A percentile compares a stretch with the other conserved stretches of the same genome.
These are phyloP conservation scores for Burhinus bistriatus DNA, from an alignment of 2,113 vertebrate species.

Conservation along the genomic window DNA sequence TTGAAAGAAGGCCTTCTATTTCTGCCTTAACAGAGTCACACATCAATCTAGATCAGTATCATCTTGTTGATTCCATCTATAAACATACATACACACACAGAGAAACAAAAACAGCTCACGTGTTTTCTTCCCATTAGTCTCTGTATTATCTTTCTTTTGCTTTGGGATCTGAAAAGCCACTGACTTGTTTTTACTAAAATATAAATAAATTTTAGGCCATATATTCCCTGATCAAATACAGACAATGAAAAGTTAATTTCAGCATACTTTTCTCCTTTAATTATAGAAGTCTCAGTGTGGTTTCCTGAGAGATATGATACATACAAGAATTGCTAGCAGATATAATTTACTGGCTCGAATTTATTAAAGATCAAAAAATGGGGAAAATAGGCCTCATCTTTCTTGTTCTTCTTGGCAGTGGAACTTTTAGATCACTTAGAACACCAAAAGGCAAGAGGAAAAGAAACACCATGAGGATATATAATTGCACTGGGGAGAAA, in stretches of 20 bases:
- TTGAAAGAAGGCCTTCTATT: not conserved
- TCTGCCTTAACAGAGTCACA: not conserved
- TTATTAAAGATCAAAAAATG: slow-evolving; percentile 41
- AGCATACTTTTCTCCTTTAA: not conserved
- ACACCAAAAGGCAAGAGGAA: not conserved
- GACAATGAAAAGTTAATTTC: slow-evolving; percentile 1
- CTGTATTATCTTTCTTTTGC: not conserved
- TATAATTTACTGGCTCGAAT: not conserved
- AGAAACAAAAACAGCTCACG: not conserved
- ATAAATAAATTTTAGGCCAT: not conserved
- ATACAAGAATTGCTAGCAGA: slow-evolving; percentile 3
- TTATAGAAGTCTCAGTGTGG: not conserved
- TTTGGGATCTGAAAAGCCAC: not conserved
- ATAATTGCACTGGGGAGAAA: not conserved
- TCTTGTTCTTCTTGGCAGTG: slow-evolving; percentile 15
- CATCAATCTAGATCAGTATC: not conserved
- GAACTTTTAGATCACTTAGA: not conserved
- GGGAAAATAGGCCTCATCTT: not conserved
- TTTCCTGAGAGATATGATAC: slow-evolving; percentile 28
- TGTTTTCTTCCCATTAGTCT: not conserved
- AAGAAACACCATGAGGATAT: not conserved
- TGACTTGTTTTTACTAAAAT: not conserved
- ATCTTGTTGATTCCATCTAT: not conserved
- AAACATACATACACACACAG: not conserved
- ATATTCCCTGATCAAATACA: not conserved